phyloP scores from a whole-genome alignment of 2,797 vertebrate genomes.

The Percopsis omiscomaycus region DNA sequence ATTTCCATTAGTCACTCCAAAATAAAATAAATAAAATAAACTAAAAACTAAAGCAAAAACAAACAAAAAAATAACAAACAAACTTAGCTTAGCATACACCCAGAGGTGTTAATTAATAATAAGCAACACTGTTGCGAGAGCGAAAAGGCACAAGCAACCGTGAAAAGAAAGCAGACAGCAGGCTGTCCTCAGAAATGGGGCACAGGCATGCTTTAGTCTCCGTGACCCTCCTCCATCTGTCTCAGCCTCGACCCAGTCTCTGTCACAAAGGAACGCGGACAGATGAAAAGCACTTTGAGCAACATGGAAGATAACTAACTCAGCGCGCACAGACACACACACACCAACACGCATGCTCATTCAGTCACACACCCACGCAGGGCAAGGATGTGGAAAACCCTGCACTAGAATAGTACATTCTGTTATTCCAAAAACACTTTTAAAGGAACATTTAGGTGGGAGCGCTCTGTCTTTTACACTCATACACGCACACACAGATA shows the following conservation, averaged over 20 bases:
- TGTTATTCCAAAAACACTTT: constrained; percentile 63
- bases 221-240: background rate
- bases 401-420: constrained; percentile 70
- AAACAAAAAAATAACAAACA: too few relatives aligned
- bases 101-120: too few relatives aligned
- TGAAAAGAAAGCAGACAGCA: too few relatives aligned
- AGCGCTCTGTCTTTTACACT: constrained; percentile 24
- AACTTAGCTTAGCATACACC: too few relatives aligned
- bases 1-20: too few relatives aligned
- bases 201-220: constrained; percentile 6
- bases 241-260: constrained; percentile 14
- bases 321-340: constrained; percentile 1
- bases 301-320: constrained; percentile 54
- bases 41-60: too few relatives aligned
- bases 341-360: background rate
- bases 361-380: constrained; percentile 49
- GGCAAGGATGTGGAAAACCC: constrained; percentile 46
- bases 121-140: too few relatives aligned
- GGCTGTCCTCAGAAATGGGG: constrained; percentile 38
- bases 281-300: constrained; percentile 55
- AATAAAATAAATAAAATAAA: too few relatives aligned
- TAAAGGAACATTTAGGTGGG: constrained; percentile 53
- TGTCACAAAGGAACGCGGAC: constrained; percentile 43
- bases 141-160: too few relatives aligned
- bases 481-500: constrained; percentile 6